These are phyloP conservation scores for Aulostomus chinensis DNA, from an alignment of 2,797 vertebrate genomes.

Conservation along the genomic window DNA sequence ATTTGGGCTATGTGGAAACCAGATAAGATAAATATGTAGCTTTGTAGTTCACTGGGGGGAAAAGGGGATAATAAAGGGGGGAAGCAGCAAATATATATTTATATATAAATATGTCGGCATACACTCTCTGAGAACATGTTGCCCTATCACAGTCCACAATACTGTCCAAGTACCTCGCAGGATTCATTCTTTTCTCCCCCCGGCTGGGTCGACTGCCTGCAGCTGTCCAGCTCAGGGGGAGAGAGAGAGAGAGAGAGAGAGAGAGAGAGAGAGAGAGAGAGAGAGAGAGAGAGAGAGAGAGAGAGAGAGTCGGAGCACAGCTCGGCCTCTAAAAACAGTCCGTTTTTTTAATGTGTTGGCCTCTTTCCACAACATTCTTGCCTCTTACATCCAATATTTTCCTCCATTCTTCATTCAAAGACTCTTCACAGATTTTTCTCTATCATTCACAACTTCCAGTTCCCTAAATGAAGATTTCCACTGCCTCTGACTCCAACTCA, in stretches of 20 bases:
- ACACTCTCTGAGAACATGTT: conserved; percentile 66
- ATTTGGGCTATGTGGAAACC: conserved; percentile 72
- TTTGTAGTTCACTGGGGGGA: conserved; percentile 52
- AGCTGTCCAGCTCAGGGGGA: conserved; percentile 54
- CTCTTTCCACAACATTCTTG: conserved; percentile 54
- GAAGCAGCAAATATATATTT: conserved; percentile 71
- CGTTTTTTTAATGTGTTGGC: conserved; percentile 22
- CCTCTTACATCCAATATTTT: conserved; percentile 38
- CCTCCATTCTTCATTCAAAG: conserved; percentile 36
- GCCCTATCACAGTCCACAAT: conserved; percentile 72
- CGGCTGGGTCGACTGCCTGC: conserved; percentile 55
- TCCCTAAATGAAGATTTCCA: conserved; percentile 85
- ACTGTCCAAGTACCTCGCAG: conserved; percentile 78
- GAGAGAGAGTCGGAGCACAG: conserved; percentile 68
- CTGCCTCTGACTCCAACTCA: conserved; percentile 75
- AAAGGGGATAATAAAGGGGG: conserved; percentile 8
- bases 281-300: conserved; percentile 58
- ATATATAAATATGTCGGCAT: conserved; percentile 74
- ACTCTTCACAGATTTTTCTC: conserved; percentile 58
- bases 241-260: conserved; percentile 50
- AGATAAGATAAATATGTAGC: conserved; percentile 69
- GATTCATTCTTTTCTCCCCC: conserved; percentile 56
- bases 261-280: conserved; percentile 57
- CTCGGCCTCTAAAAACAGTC: conserved; percentile 61
- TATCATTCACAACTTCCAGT: conserved; percentile 24